Percentiles rank a stretch among this genome's conserved stretches.
Evolutionary conservation across 1,140 invertebrate genomes (phyloP).

Genomic region (Galleria mellonella): DNA sequence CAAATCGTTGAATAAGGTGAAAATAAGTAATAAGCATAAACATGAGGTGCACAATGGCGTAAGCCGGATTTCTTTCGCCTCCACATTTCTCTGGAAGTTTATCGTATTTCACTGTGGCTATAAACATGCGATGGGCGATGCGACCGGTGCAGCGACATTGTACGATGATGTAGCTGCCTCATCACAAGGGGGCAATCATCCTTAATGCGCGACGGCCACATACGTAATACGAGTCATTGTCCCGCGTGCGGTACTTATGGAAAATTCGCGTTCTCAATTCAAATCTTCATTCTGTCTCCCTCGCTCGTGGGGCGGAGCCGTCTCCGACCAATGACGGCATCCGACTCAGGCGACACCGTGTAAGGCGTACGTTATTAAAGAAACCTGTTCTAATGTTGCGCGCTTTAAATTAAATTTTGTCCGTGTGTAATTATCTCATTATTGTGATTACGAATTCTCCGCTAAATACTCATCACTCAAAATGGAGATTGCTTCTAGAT

Average conservation of each 20-base stretch:
- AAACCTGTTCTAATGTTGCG: slow-evolving; percentile 74
- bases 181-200: slow-evolving; percentile 71
- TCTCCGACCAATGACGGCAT: slow-evolving; percentile 64
- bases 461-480: slow-evolving; percentile 66
- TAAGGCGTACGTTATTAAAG: slow-evolving; percentile 73
- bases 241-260: slow-evolving; percentile 71
- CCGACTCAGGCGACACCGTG: slow-evolving; percentile 65
- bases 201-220: slow-evolving; percentile 68
- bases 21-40: slow-evolving; percentile 70
- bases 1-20: slow-evolving; percentile 49
- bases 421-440: slow-evolving; percentile 73
- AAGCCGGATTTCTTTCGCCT: slow-evolving; percentile 62
- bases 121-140: slow-evolving; percentile 44
- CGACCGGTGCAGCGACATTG: slow-evolving; percentile 55
- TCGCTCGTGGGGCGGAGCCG: slow-evolving; percentile 68
- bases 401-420: slow-evolving; percentile 75
- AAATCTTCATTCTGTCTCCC: slow-evolving; percentile 67
- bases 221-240: slow-evolving; percentile 73
- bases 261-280: slow-evolving; percentile 72
- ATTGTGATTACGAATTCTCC: slow-evolving; percentile 70
- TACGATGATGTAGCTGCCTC: slow-evolving; percentile 65
- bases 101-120: slow-evolving; percentile 58
- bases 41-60: slow-evolving; percentile 56
- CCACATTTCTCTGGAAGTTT: slow-evolving; percentile 57
- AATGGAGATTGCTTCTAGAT: slow-evolving; percentile 51